Evolutionary conservation across 2,113 vertebrate genomes (phyloP), one percentile per base, ranked within the genome.

Genomic region (Semnornis frantzii): DNA sequence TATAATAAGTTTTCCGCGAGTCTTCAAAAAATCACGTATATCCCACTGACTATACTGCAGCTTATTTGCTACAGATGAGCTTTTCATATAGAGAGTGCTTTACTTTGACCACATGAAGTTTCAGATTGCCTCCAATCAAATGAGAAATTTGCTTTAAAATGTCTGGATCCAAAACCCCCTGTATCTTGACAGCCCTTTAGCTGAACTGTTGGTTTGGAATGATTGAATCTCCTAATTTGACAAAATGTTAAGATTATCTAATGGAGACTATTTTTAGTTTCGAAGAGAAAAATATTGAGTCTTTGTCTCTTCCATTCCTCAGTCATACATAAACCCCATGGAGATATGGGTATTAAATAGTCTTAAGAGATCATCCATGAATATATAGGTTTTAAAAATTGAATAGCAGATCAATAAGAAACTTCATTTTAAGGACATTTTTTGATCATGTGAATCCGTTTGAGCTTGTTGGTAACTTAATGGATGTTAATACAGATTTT

Each of bases 241-340:
- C 33, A 83, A 90, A 83, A 81, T 21, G 19, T 78, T 78, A 71
- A 66, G 31, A 59, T 76, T 80, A 63, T 90, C 55, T 80, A 84
- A 57, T 52, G 28, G 25, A 76, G 14, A 52, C 92, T 78, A 64
- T 79, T 94, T 95, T 92, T 77, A 85, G 39, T 82, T 90, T 82
- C 23, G 44, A 78, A 87, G 62, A 66, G 34, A 90, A 94, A 94
- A 74, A 85, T 71, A 73, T 9, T 74, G 70, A 82, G 72, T 65
- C n/a, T 60, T 78, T 69, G 33, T 39, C 23, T 75, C 27, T 70
- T 91, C 12, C 42, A 4, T 58, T 91, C 15, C 15, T 88, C 48
- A 84, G 71, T 57, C 65, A 79, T 30, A 31, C 33, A 74, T 58
- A n/a, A 52, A 52, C 11, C 23, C 50, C 23, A 25, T 9, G 77